Percentiles rank a stretch among this genome's conserved stretches.
Evolutionary conservation across 2,888 invertebrate species (phyloP).

Genomic region (Parnassius smintheus): DNA sequence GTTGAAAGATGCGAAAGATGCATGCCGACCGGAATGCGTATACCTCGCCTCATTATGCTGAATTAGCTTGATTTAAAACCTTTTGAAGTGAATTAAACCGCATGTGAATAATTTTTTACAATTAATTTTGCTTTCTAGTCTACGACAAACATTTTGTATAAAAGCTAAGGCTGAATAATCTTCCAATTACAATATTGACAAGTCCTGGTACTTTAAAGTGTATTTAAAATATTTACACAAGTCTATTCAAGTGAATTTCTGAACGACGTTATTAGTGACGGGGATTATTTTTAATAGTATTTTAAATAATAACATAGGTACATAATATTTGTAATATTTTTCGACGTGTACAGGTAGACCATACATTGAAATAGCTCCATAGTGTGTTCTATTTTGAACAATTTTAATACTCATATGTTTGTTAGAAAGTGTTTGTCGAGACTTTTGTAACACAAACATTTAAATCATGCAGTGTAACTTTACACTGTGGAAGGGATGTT

Average conservation of each 20-base stretch:
- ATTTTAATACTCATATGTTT: constrained; percentile 12
- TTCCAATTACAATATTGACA: background rate
- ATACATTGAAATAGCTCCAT: constrained; percentile 3
- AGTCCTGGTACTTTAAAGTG: background rate
- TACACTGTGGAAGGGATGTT: too few relatives aligned
- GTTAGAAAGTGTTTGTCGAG: constrained; percentile 9
- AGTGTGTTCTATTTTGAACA: constrained; percentile 5
- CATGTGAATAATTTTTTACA: background rate
- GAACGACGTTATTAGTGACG: constrained; percentile 1
- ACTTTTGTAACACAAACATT: constrained; percentile 6
- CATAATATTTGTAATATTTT: background rate
- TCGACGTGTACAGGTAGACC: constrained; percentile 7
- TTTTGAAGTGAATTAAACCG: constrained; percentile 1
- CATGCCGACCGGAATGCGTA: too few relatives aligned
- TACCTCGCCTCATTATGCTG: too few relatives aligned
- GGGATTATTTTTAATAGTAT: constrained; percentile 4
- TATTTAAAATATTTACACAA: constrained; percentile 2
- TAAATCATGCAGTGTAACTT: too few relatives aligned
- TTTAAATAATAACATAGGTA: background rate
- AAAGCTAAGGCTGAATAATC: background rate
- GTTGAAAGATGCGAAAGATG: too few relatives aligned
- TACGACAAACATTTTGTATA: constrained; percentile 3
- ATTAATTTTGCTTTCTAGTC: constrained; percentile 1
- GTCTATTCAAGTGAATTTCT: background rate
- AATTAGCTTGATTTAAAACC: background rate